Evolutionary conservation across 1,140 invertebrate species (phyloP).

Genomic region (Drepana arcuata): DNA sequence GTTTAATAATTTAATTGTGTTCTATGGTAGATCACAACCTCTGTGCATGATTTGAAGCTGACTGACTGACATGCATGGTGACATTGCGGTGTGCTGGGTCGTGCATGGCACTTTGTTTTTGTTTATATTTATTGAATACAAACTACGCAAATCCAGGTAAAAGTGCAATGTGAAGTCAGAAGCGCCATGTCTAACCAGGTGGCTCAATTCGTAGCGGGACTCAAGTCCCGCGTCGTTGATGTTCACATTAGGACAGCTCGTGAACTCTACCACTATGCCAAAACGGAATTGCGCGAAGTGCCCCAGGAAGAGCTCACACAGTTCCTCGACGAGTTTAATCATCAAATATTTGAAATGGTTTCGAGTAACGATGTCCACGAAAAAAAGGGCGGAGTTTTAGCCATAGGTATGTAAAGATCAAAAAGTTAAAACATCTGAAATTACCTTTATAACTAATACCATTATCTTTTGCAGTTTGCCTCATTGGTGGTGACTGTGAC

Average conservation of each 20-base stretch:
- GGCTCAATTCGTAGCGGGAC: conserved; percentile 85
- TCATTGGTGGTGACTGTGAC: conserved; percentile 93
- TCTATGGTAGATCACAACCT: no score
- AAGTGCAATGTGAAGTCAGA: conserved; percentile 10
- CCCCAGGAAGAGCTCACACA: conserved; percentile 90
- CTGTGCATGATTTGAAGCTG: no score
- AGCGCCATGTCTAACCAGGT: conserved; percentile 70
- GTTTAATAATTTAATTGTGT: conserved; percentile 2
- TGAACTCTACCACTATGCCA: conserved; percentile 92
- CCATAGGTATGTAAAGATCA: conserved; percentile 87
- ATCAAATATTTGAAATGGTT: conserved; percentile 97
- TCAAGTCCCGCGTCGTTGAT: conserved; percentile 92
- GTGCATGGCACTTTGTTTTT: no score
- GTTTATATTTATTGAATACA: conserved; percentile 24
- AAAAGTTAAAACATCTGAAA: conserved; percentile 6
- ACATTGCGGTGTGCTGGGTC: no score
- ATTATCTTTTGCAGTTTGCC: conserved; percentile 78
- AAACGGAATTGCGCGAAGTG: conserved; percentile 92
- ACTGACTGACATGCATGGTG: no score
- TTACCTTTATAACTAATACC: background rate
- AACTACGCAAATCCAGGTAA: conserved; percentile 9
- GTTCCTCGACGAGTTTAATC: conserved; percentile 96
- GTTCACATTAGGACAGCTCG: conserved; percentile 86
- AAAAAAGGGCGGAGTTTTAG: conserved; percentile 95
- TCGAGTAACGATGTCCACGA: conserved; percentile 93